Evolutionary conservation across 2,797 vertebrate genomes (phyloP).

Genomic region (Gouania willdenowi): DNA sequence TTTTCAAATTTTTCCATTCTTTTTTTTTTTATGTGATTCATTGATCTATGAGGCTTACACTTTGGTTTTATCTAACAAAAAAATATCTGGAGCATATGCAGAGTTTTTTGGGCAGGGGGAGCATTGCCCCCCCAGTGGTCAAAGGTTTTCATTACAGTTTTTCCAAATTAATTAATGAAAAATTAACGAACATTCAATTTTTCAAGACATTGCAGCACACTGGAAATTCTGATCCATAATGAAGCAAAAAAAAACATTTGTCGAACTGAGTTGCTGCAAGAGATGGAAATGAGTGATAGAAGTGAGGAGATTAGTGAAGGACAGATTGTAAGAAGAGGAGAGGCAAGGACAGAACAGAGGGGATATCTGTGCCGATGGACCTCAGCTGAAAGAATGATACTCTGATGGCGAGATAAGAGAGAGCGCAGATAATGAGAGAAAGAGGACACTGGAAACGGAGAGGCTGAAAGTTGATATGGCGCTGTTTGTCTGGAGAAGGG

Average conservation of each 20-base stretch:
- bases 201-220: neutral
- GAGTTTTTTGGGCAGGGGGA: no score
- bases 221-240: constrained; percentile 1
- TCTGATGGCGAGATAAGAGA: constrained; percentile 63
- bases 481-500: constrained; percentile 20
- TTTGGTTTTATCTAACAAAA: no score
- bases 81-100: no score
- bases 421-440: constrained; percentile 26
- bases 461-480: constrained; percentile 47
- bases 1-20: no score
- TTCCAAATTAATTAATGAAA: no score
- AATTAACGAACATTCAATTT: no score
- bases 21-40: constrained; percentile 12
- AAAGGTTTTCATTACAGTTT: no score
- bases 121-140: no score
- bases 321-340: constrained; percentile 50
- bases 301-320: constrained; percentile 50
- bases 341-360: constrained; percentile 49
- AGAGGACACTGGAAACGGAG: constrained; percentile 49
- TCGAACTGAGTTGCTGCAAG: constrained; percentile 14
- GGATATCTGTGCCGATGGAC: constrained; percentile 52
- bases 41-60: no score
- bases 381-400: constrained; percentile 58
- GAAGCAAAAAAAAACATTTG: constrained; percentile 20
- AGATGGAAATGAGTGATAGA: constrained; percentile 55